A percentile compares a stretch with the other conserved stretches of the same genome.
Evolutionary conservation across 2,797 vertebrate genomes (phyloP).

Genomic region (Orientallactaga sibirica): DNA sequence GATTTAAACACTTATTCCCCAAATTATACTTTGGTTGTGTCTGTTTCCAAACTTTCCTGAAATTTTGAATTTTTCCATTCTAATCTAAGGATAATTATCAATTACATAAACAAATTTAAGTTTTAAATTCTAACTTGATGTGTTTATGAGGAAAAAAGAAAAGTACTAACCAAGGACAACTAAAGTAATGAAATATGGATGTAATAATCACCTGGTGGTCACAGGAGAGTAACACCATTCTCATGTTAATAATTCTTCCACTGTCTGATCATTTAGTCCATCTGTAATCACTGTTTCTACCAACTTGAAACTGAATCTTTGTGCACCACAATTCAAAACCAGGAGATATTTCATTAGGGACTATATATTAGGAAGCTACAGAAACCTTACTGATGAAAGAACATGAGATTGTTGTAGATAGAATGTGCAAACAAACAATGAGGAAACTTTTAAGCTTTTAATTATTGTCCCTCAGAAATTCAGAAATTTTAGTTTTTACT

Average conservation of each 20-base stretch:
- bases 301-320: not conserved
- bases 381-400: not conserved
- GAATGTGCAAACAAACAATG: not conserved
- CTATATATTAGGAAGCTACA: not conserved
- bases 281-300: not conserved
- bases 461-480: not conserved
- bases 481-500: not conserved
- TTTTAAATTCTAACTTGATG: not conserved
- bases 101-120: not conserved
- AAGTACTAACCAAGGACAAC: not conserved
- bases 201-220: not conserved
- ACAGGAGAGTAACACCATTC: not conserved
- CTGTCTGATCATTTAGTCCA: not conserved
- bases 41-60: not conserved
- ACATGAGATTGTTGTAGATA: not conserved
- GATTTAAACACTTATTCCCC: not conserved
- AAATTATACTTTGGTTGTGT: not conserved
- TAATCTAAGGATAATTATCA: not conserved
- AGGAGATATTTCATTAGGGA: not conserved
- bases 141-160: conserved; percentile 28
- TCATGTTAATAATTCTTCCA: not conserved
- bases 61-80: not conserved
- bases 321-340: not conserved
- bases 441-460: not conserved
- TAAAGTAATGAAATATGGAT: not conserved